Evolutionary conservation across 2,797 vertebrate species (phyloP), one percentile per base, ranked within the genome.

Genomic region (Sternarchorhynchus goeldii): DNA sequence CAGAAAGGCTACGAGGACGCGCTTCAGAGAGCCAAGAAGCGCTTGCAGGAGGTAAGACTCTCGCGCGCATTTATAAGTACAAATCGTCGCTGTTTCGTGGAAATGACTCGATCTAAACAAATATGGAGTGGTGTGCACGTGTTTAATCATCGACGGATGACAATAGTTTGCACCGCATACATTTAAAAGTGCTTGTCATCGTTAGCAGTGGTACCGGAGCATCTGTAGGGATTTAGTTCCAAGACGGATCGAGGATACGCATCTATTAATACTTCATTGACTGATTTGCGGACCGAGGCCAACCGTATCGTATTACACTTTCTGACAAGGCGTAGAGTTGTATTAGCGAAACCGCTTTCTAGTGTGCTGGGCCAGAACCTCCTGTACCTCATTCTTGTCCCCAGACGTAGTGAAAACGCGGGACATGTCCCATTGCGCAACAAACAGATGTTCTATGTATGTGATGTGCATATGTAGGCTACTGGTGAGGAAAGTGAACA

Each of bases 1-100:
- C 96, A 94, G 81, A 97, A 96, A 56, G 97, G 97, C 21, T 97
- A 96, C 6, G 96, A 99, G 70, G 97, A 99, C 58, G 97, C 94
- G 21, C 91, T 97, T 72, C 94, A 95, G 82, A 90, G 96, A 81
- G 93, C 95, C 86, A 94, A 94, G 56, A 92, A 88, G 79, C 90
- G 91, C 65, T 95, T 99, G 86, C 95, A 96, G 8, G 94, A 98
- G 97, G 97, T 99, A 81, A 93, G 90, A 10, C 14, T 16, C 58
- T 10, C 50, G 6, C 18, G n/a, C 16, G 18, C 25, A 3, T 36
- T 8, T 18, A 34, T 18, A 34, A 34, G 5, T 3, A 16, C 36
- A 7, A 39, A 39, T 39, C 7, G 7, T 39, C 36, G 36, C 36
- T 5, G 41, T 53, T 75, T 20, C 41, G 5, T 64, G 62, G 32